A percentile compares a stretch with the other conserved stretches of the same genome.
phyloP scores from a whole-genome alignment of 2,113 vertebrate species.

The Neogobius melanostomus region DNA sequence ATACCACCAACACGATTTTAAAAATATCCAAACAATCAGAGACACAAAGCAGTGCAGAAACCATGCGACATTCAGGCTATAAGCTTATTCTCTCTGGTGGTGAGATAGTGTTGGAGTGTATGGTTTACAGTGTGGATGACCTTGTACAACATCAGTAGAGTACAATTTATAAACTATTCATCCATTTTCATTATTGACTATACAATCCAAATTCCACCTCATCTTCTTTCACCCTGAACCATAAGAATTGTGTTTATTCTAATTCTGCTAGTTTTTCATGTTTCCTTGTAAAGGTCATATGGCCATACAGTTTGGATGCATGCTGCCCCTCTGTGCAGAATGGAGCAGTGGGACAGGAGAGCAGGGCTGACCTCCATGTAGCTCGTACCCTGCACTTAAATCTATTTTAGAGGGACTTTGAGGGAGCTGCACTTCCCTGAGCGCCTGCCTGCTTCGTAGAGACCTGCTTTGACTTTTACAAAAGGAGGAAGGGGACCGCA shows the following conservation, averaged over 20 bases:
- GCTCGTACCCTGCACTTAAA: slow-evolving; percentile 78
- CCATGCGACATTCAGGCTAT: not conserved
- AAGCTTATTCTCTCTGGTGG: too few species aligned
- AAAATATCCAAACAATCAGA: slow-evolving; percentile 8
- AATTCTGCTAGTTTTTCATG: not conserved
- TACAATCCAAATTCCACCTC: too few species aligned
- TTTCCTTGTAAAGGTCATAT: slow-evolving; percentile 13
- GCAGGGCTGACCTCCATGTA: slow-evolving; percentile 59
- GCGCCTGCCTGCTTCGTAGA: slow-evolving; percentile 38
- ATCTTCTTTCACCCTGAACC: not conserved
- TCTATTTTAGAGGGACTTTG: slow-evolving; percentile 76
- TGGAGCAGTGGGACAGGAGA: slow-evolving; percentile 52
- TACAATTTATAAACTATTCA: too few species aligned
- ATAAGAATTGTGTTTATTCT: not conserved
- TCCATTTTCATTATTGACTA: too few species aligned
- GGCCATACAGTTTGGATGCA: slow-evolving; percentile 18
- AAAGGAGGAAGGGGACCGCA: slow-evolving; percentile 4
- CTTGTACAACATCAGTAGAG: too few species aligned
- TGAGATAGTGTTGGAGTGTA: not conserved
- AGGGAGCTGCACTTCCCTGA: slow-evolving; percentile 43
- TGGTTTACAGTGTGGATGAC: too few species aligned
- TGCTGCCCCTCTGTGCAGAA: slow-evolving; percentile 50
- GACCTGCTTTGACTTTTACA: slow-evolving; percentile 17
- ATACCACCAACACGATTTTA: slow-evolving; percentile 1
- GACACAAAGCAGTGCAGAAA: slow-evolving; percentile 1